Conservation (phyloP, 2,888 invertebrate species). For the Latrodectus hesperus region DNA sequence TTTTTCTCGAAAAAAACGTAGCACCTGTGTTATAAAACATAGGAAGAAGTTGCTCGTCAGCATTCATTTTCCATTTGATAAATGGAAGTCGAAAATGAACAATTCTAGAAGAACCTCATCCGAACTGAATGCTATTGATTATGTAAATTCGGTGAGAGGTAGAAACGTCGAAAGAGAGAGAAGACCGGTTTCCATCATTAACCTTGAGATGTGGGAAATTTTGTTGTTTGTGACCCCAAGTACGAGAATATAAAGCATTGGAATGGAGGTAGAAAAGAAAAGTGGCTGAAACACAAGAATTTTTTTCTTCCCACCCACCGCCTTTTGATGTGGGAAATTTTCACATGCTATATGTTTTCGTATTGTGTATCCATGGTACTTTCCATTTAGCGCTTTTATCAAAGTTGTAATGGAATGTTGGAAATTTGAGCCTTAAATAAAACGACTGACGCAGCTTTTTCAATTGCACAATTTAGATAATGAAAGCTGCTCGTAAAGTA, state of each 20-base stretch:
- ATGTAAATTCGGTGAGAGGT: constrained; percentile 1
- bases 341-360: too few relatives aligned
- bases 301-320: too few relatives aligned
- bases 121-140: neutral
- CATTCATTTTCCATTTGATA: neutral
- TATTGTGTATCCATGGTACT: too few relatives aligned
- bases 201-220: constrained; percentile 1
- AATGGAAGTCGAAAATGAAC: neutral
- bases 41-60: neutral
- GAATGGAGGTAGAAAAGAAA: neutral
- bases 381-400: too few relatives aligned
- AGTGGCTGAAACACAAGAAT: too few relatives aligned
- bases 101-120: neutral
- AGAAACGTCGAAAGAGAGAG: neutral
- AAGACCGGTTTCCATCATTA: constrained; percentile 2
- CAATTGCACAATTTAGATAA: too few relatives aligned
- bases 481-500: too few relatives aligned
- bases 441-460: too few relatives aligned
- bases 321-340: too few relatives aligned
- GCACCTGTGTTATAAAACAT: neutral
- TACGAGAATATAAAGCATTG: neutral
- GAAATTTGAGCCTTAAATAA: too few relatives aligned
- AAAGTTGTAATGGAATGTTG: too few relatives aligned
- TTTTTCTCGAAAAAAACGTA: neutral
- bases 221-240: constrained; percentile 1